Base-by-base conservation (phyloP, 2,888 invertebrate species). In the Protophormia terraenovae region DNA sequence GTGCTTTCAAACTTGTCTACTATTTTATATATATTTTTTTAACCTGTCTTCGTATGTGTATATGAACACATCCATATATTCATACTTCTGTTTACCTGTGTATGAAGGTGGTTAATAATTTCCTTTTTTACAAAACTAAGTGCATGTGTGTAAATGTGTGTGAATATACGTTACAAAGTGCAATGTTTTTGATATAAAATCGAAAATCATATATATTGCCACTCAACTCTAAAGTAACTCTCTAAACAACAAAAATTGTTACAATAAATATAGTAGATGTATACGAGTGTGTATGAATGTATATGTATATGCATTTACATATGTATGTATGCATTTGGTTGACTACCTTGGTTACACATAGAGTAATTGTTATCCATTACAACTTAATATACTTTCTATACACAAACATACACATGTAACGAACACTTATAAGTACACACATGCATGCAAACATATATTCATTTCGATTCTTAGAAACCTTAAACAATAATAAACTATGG, bases 141-240 rank as follows among this genome's bases (percentile, higher is more conserved):
- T 89, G 87, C 89, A 88, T 89, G 88, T 89, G 88, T 88, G 88
- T 89, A 87, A 78, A 84, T 88, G 87, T 89, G 88, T 87, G 86
- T 10, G 41, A 77, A 75, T 69, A 73, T 79, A 85, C 86, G n/a
- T 71, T 14, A 14, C n/a, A n/a, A 45, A 8, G 1, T 55, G 2
- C n/a, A 10, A 47, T 77, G 79, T 32, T 76, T 72, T n/a, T 58
- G 47, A 78, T 75, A 82, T 66, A 38, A 73, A 82, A 85, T 81
- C 77, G 81, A 81, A 85, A 73, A 85, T 85, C 85, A 85, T 81
- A 85, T 78, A 38, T 75, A 75, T 79, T 75, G 69, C 82, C 73
- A 73, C 73, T 78, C 75, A 75, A 75, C 29, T 78, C 64, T 60
- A 53, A 29, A 71, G 10, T 66, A 60, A 45, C 27, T n/a, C n/a